A percentile compares a stretch with the other conserved stretches of the same genome.
phyloP scores from a whole-genome alignment of 2,797 vertebrate species.

The Spinus pinus region DNA sequence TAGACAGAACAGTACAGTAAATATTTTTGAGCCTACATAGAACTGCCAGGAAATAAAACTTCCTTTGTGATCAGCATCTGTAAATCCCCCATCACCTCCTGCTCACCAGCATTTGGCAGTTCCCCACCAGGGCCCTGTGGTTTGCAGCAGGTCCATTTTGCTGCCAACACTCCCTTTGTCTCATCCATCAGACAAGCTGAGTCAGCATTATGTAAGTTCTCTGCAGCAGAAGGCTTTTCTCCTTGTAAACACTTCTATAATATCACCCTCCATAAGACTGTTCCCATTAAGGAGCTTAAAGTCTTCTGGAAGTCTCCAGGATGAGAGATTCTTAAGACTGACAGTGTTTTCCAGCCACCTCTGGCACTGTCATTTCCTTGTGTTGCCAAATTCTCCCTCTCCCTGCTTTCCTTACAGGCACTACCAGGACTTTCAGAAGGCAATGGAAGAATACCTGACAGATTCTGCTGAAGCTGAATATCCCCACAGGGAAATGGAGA shows the following conservation, averaged over 20 bases:
- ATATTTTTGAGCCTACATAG: background rate
- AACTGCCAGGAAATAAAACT: background rate
- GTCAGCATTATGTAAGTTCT: background rate
- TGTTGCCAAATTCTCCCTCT: background rate
- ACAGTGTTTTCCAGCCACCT: background rate
- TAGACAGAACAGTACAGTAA: fast-evolving
- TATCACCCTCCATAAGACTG: background rate
- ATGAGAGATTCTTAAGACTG: background rate
- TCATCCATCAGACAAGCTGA: background rate
- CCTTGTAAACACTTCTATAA: background rate
- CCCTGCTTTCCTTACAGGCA: background rate
- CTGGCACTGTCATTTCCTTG: background rate
- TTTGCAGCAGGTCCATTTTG: background rate
- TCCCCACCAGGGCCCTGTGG: background rate
- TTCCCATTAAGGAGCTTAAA: conserved; percentile 13
- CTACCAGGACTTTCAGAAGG: background rate
- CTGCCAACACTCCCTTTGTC: background rate
- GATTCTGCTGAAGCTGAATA: background rate
- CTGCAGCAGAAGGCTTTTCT: background rate
- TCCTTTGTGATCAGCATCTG: background rate
- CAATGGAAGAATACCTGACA: background rate
- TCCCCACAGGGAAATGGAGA: conserved; percentile 15
- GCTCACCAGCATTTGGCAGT: background rate
- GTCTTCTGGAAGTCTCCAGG: background rate
- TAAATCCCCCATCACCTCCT: background rate